Conservation (phyloP, 2,888 invertebrate genomes). For the Cryptocephalus moraei region DNA sequence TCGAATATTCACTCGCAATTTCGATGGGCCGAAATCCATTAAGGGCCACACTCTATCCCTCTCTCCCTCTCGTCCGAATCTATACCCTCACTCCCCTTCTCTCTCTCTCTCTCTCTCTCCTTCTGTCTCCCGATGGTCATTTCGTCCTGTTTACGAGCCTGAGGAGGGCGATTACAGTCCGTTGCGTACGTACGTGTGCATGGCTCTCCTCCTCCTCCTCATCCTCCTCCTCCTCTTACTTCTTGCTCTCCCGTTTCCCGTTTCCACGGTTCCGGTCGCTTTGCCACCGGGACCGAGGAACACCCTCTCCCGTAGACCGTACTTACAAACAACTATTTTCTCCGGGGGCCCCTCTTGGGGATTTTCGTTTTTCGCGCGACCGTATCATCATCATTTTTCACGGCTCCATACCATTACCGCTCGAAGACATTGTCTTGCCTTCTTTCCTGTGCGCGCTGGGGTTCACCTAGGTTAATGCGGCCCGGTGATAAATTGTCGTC, state of each 20-base stretch:
- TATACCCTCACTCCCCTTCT: constrained; percentile 36
- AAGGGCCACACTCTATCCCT: neutral
- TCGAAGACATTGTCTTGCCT: constrained; percentile 35
- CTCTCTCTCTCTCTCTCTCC: constrained; percentile 25
- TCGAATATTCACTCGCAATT: neutral
- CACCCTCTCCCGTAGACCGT: constrained; percentile 15
- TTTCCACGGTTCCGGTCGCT: too few species aligned
- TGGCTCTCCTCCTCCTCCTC: too few species aligned
- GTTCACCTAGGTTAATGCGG: constrained; percentile 40
- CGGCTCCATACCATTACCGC: constrained; percentile 36
- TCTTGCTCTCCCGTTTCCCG: too few species aligned
- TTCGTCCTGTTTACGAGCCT: constrained; percentile 37
- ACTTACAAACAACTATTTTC: neutral
- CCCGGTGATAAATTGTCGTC: constrained; percentile 38
- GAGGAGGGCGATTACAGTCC: constrained; percentile 37
- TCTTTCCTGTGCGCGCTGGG: constrained; percentile 19
- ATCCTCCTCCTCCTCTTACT: too few species aligned
- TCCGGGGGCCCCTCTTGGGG: constrained; percentile 12
- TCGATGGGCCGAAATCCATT: constrained; percentile 2
- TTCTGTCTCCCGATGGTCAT: constrained; percentile 25
- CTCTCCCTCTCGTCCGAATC: neutral
- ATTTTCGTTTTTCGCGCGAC: constrained; percentile 32
- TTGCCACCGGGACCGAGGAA: constrained; percentile 3
- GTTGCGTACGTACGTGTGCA: too few species aligned
- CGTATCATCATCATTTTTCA: constrained; percentile 40